phyloP scores from a whole-genome alignment of 2,888 invertebrate genomes.

The Alviniconcha strummeri region DNA sequence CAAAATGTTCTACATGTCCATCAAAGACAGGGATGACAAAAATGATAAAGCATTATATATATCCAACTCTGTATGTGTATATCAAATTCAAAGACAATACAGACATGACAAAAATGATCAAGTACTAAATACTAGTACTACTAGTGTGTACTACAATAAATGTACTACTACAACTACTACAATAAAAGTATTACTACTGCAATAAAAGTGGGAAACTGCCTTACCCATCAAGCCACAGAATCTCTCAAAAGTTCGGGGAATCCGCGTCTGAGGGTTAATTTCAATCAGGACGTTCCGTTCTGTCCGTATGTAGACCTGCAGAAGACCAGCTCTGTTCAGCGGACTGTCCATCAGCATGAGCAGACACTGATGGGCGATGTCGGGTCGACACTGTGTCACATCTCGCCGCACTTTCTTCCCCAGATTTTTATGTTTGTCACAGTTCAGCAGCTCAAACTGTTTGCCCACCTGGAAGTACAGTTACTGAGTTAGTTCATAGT shows the following conservation, averaged over 20 bases:
- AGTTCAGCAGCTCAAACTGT: conserved; percentile 92
- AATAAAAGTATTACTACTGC: too few relatives aligned
- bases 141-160: too few relatives aligned
- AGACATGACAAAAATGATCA: too few relatives aligned
- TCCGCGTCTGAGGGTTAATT: conserved; percentile 96
- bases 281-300: conserved; percentile 94
- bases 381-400: conserved; percentile 89
- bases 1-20: too few relatives aligned
- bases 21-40: too few relatives aligned
- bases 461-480: conserved; percentile 82
- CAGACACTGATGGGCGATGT: conserved; percentile 96
- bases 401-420: conserved; percentile 91
- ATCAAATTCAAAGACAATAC: too few relatives aligned
- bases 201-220: not conserved
- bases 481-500: too few relatives aligned
- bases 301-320: conserved; percentile 96
- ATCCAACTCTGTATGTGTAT: too few relatives aligned
- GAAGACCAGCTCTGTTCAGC: conserved; percentile 92
- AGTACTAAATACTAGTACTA: too few relatives aligned
- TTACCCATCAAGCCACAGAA: conserved; percentile 97
- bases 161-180: too few relatives aligned
- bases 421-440: conserved; percentile 92
- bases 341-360: conserved; percentile 98
- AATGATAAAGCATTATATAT: too few relatives aligned
- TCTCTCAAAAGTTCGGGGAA: conserved; percentile 96